phyloP scores from a whole-genome alignment of 1,140 invertebrate species.

The Drosophila repletoides region DNA sequence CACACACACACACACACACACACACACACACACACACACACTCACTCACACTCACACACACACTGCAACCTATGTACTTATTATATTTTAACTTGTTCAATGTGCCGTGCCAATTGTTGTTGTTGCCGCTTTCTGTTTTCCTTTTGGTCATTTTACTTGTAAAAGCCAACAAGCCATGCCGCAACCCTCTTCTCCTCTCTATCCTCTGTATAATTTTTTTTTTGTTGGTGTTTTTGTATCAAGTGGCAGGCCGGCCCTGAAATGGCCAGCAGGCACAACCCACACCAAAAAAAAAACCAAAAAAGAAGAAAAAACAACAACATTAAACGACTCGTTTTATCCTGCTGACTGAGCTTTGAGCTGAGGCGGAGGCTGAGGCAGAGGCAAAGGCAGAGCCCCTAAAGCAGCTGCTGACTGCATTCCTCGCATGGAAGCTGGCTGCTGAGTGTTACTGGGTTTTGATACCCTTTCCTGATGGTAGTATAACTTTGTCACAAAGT shows the following conservation, averaged over 20 bases:
- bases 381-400: not conserved
- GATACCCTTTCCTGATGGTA: too few relatives aligned
- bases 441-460: not conserved
- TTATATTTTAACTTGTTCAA: slow-evolving; percentile 78
- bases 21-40: slow-evolving; percentile 9
- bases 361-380: not conserved
- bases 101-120: slow-evolving; percentile 50
- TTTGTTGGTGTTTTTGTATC: slow-evolving; percentile 42
- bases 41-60: not conserved
- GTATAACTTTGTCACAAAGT: too few relatives aligned
- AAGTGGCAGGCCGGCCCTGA: slow-evolving; percentile 48
- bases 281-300: slow-evolving; percentile 22
- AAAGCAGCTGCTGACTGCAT: not conserved
- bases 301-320: slow-evolving; percentile 20
- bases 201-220: slow-evolving; percentile 12
- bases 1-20: not conserved
- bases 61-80: slow-evolving; percentile 47
- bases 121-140: slow-evolving; percentile 5
- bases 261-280: slow-evolving; percentile 51
- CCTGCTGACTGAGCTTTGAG: slow-evolving; percentile 68
- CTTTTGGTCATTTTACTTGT: slow-evolving; percentile 38
- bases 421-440: slow-evolving; percentile 10
- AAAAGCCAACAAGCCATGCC: not conserved
- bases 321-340: slow-evolving; percentile 73
- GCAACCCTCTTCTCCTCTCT: not conserved